A percentile compares a stretch with the other conserved stretches of the same genome.
Conservation (phyloP, 1,140 invertebrate species). For the Drosophila burlai region DNA sequence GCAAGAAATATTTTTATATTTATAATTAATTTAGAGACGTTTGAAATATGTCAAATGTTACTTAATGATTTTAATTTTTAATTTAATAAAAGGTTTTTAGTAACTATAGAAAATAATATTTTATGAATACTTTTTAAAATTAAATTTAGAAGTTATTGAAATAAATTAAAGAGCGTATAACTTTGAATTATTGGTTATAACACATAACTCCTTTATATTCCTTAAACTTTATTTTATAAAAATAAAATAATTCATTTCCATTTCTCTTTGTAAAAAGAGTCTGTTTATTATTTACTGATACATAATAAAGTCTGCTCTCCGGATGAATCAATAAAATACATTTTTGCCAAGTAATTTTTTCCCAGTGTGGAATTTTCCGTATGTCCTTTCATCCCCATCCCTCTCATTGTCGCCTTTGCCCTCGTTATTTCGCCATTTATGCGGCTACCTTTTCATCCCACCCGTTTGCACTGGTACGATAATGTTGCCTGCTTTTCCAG, state of each 20-base stretch:
- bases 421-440: conserved; percentile 54
- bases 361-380: neutral
- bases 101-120: too few relatives aligned
- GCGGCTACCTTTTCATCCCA: conserved; percentile 24
- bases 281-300: neutral
- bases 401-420: conserved; percentile 34
- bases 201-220: neutral
- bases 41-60: neutral
- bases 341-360: neutral
- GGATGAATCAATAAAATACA: neutral
- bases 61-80: neutral
- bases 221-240: neutral
- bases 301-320: neutral
- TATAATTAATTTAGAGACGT: neutral
- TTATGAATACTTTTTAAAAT: too few relatives aligned
- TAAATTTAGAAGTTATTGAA: neutral
- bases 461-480: conserved; percentile 1
- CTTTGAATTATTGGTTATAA: neutral
- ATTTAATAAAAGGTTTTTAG: neutral
- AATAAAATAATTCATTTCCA: too few relatives aligned
- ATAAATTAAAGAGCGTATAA: neutral
- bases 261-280: too few relatives aligned
- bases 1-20: neutral
- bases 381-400: neutral
- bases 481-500: conserved; percentile 47